Evolutionary conservation across 2,797 vertebrate species (phyloP).

Genomic region (Rhadinocentrus ornatus): DNA sequence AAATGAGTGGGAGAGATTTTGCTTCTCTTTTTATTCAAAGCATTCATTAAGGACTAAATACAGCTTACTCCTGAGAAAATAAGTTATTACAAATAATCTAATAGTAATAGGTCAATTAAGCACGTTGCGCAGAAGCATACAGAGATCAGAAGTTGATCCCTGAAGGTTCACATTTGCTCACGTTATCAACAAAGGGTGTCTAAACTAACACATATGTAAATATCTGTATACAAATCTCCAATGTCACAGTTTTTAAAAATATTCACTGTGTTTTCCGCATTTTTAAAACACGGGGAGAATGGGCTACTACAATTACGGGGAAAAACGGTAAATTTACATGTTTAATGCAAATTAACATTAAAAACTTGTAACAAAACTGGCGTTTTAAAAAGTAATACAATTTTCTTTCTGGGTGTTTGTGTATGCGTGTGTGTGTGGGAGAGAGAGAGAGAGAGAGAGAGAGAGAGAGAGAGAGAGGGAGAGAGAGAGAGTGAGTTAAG

Average conservation of each 20-base stretch:
- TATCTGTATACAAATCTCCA: not conserved
- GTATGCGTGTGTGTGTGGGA: too few species aligned
- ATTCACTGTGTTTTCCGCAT: not conserved
- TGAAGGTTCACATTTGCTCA: not conserved
- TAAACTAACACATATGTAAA: not conserved
- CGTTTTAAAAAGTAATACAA: too few species aligned
- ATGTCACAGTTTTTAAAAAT: not conserved
- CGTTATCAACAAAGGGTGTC: not conserved
- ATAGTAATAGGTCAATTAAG: conserved; percentile 29
- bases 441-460: too few species aligned
- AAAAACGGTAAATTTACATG: too few species aligned
- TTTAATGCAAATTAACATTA: too few species aligned
- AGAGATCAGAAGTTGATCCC: conserved; percentile 1
- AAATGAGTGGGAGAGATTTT: conserved; percentile 12
- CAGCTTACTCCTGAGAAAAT: not conserved
- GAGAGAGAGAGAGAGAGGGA: too few species aligned
- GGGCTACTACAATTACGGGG: too few species aligned
- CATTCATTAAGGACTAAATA: not conserved
- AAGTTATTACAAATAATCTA: not conserved
- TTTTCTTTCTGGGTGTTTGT: too few species aligned
- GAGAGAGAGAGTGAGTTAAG: too few species aligned
- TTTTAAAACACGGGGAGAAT: too few species aligned
- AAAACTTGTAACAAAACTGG: too few species aligned
- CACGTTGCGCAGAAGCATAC: conserved; percentile 18
- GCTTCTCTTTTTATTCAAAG: not conserved